Evolutionary conservation across 2,797 vertebrate species (phyloP), one percentile per base, ranked within the genome.

Genomic region (Harpagifer antarcticus): DNA sequence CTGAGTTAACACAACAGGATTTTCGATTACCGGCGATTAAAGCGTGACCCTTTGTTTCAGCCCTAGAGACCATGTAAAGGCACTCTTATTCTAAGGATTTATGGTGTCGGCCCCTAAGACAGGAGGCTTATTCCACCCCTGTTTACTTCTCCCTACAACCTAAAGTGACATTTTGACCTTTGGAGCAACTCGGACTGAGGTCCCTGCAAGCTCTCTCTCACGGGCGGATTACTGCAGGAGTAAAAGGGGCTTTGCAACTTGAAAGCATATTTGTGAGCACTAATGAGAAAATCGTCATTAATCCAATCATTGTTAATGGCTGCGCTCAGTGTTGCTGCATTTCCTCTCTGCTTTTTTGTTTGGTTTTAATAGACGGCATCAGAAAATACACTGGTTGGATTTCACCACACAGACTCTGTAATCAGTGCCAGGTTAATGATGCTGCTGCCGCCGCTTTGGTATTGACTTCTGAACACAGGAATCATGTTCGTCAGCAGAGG

Each of bases 201-300:
- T 85, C 88, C 74, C 75, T 77, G 59, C 64, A 3, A 81, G 81
- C 86, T 70, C 83, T 59, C 79, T 84, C 89, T 90, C 92, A 91
- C 86, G 75, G 87, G 76, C 44, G 74, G 93, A 93, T 94, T 95
- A 94, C 45, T 2, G 66, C 7, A 63, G 64, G 67, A 72, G 83
- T 67, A 60, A 76, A 92, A 40, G 88, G 66, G 85, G 85, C 81
- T 92, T 92, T 91, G 55, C 53, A 76, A 88, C 89, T 90, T 93
- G 83, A 93, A 94, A 93, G 89, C 90, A 92, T 91, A 90, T 88
- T 94, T 91, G 78, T 63, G 62, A 82, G 78, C 50, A 33, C 83
- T 88, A 89, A 91, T 88, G 77, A 90, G 73, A 82, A 67, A 89
- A 85, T 84, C 72, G 17, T 81, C 13, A 89, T 89, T 84, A 90